Percentiles rank a stretch among this genome's conserved stretches.
phyloP scores from a whole-genome alignment of 2,797 vertebrate genomes.

The Rhinatrema bivittatum region DNA sequence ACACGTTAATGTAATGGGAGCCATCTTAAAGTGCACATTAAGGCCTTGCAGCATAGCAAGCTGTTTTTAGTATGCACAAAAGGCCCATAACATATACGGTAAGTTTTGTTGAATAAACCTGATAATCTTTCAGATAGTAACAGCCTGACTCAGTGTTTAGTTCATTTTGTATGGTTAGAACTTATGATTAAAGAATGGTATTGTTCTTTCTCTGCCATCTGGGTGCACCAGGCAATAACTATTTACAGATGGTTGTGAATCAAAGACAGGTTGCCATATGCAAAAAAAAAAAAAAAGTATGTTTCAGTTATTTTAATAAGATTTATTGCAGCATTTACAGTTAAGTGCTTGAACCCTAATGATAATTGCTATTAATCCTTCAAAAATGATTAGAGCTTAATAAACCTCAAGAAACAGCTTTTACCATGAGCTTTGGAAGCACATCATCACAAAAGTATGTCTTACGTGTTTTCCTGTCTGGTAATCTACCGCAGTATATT shows the following conservation, averaged over 20 bases:
- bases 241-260: constrained; percentile 91
- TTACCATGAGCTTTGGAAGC: constrained; percentile 44
- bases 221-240: constrained; percentile 86
- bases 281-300: constrained; percentile 71
- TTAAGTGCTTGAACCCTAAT: constrained; percentile 85
- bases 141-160: no score
- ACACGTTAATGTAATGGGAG: no score
- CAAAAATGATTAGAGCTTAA: constrained; percentile 67
- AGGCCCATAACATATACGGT: no score
- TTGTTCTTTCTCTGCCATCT: constrained; percentile 91
- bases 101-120: no score
- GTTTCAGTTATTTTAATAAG: constrained; percentile 95
- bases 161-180: no score
- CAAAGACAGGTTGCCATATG: constrained; percentile 91
- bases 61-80: no score
- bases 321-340: constrained; percentile 86
- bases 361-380: constrained; percentile 87
- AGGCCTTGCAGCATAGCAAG: no score
- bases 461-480: constrained; percentile 20
- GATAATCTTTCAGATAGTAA: no score
- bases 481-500: constrained; percentile 16
- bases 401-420: constrained; percentile 51
- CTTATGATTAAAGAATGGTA: no score
- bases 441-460: constrained; percentile 35
- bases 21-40: no score